Evolutionary conservation across 2,113 vertebrate species (phyloP), one percentile per base, ranked within the genome.

Genomic region (Pelusios castaneus): DNA sequence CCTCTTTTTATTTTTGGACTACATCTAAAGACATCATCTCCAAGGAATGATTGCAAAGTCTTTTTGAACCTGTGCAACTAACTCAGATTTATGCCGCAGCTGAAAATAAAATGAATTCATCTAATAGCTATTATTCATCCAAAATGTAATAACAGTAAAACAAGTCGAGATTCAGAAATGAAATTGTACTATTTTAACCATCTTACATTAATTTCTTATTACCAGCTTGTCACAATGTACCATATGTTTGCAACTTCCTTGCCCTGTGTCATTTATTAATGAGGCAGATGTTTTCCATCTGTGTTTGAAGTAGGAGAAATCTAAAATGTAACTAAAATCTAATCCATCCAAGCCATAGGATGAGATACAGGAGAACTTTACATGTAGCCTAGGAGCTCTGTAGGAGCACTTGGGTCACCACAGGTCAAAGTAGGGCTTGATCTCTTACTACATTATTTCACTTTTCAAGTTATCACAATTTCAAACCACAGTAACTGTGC

Each of bases 401-500:
- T n/a, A 10, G 55, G 9, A 0, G 2, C 25, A 2, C 21, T 0
- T 1, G 0, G 4, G 87, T 54, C 67, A 7, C 38, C 5, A 0
- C 22, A n/a, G 31, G 52, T 55, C 41, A 49, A 31, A 21, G 21
- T 49, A 60, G 17, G 8, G 5, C 55, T 12, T 38, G 4, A 31
- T 19, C 21, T 9, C 77, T 25, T 43, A n/a, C 5, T 6, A 2
- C 10, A 70, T 38, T 41, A 76, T 41, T 76, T 6, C 73, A 45
- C 10, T 76, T 29, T 45, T 76, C 11, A 45, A 76, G 73, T 45
- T 45, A 76, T 13, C 27, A 11, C 73, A 4, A 5, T 41, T 76
- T 76, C 22, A 29, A 76, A 76, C 41, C 7, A 41, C 11, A 27
- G 22, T 43, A 29, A 76, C 3, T 14, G 4, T 3, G 41, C 63